phyloP scores from a whole-genome alignment of 2,888 invertebrate genomes.

The Orthosia cruda region DNA sequence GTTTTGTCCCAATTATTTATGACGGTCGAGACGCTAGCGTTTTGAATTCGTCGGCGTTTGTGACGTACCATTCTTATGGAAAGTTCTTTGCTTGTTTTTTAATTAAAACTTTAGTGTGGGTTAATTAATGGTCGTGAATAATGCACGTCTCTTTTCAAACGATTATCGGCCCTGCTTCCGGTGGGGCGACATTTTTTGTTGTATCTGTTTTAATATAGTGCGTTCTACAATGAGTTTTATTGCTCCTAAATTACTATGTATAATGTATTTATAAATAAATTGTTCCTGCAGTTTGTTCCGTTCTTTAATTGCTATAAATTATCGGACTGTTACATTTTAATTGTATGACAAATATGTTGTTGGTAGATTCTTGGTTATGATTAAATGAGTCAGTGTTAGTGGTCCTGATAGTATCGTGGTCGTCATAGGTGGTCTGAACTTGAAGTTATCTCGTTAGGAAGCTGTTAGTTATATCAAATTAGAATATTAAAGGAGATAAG shows the following conservation, averaged over 20 bases:
- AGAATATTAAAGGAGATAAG: conserved; percentile 35
- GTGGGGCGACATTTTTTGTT: conserved; percentile 64
- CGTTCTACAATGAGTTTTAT: conserved; percentile 50
- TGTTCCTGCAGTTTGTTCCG: conserved; percentile 51
- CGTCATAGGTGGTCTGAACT: conserved; percentile 63
- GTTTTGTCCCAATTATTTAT: conserved; percentile 92
- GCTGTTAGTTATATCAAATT: conserved; percentile 42
- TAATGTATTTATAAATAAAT: conserved; percentile 56
- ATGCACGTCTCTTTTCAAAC: conserved; percentile 72
- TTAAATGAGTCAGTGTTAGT: conserved; percentile 34
- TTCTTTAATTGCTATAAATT: conserved; percentile 54
- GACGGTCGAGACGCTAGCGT: conserved; percentile 90
- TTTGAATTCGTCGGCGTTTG: conserved; percentile 88
- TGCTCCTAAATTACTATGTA: conserved; percentile 50
- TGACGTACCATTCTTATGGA: conserved; percentile 88
- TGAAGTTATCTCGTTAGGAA: conserved; percentile 49
- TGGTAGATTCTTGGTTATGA: conserved; percentile 45
- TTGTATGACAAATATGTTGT: conserved; percentile 50
- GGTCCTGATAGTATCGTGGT: conserved; percentile 55
- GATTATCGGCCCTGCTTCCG: conserved; percentile 73
- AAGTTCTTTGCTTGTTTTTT: conserved; percentile 85
- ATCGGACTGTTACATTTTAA: conserved; percentile 55
- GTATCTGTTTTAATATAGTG: conserved; percentile 58
- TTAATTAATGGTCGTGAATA: conserved; percentile 87
- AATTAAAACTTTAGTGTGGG: conserved; percentile 90